Conservation (phyloP, 2,797 vertebrate genomes). For the Falco concolor region DNA sequence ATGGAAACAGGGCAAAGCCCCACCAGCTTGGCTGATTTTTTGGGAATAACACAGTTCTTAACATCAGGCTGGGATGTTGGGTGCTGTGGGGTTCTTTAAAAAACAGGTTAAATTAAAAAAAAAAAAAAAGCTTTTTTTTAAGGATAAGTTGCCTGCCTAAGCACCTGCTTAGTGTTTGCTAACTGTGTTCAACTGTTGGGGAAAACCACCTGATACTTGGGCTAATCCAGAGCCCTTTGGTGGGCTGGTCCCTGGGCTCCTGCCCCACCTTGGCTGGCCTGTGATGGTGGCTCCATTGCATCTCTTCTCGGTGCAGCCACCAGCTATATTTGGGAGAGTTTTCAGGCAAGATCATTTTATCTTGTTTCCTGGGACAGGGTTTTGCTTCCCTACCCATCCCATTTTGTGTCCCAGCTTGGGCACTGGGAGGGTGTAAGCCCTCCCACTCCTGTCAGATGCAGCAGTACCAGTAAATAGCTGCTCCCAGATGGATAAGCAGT, state of each 20-base stretch:
- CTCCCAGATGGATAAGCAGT: not conserved
- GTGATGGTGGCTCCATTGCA: rapidly evolving
- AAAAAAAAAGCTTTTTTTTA: not conserved
- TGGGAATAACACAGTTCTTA: not conserved
- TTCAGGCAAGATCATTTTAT: not conserved
- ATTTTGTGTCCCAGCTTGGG: not conserved
- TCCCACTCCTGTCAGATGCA: not conserved
- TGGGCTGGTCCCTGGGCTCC: not conserved
- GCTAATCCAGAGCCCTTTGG: not conserved
- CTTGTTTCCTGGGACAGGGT: not conserved
- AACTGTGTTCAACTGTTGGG: not conserved
- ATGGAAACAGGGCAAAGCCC: not conserved
- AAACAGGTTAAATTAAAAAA: too few species aligned
- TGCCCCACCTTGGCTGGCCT: not conserved
- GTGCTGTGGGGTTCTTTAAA: not conserved
- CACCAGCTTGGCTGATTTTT: not conserved
- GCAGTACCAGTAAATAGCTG: not conserved
- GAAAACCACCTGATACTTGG: not conserved
- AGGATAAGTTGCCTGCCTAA: not conserved
- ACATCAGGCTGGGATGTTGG: rapidly evolving
- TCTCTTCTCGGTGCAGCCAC: rapidly evolving
- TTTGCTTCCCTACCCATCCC: not conserved
- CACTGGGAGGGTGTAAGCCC: not conserved
- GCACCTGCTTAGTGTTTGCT: not conserved
- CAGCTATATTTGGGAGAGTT: not conserved